phyloP scores from a whole-genome alignment of 2,113 vertebrate species.

The Anguilla rostrata region DNA sequence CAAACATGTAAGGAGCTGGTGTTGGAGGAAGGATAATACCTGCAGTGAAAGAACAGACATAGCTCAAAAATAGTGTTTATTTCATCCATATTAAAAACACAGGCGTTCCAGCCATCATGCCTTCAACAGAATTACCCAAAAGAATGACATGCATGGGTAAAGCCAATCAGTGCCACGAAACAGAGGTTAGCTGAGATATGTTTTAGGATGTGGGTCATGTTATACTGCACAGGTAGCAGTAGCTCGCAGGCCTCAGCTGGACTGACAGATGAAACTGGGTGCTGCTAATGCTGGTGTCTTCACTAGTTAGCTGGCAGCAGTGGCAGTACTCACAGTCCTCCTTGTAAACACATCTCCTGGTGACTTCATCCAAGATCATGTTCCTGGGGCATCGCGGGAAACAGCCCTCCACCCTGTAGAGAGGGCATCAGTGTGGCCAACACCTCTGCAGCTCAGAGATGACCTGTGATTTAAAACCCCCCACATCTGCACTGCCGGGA shows the following conservation, averaged over 20 bases:
- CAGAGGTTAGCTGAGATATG: no score
- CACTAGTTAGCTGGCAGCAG: neutral
- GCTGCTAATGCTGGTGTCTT: neutral
- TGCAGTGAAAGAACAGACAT: conserved; percentile 59
- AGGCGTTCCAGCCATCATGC: neutral
- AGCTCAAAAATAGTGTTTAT: conserved; percentile 7
- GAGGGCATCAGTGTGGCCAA: neutral
- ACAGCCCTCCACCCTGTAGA: conserved; percentile 90
- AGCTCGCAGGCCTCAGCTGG: no score
- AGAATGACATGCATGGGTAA: no score
- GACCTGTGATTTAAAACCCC: no score
- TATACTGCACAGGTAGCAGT: no score
- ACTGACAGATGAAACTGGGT: no score
- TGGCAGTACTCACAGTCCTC: conserved; percentile 86
- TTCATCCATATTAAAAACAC: neutral
- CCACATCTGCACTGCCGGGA: neutral
- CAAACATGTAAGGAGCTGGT: conserved; percentile 69
- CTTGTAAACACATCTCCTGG: conserved; percentile 90
- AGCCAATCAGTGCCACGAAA: no score
- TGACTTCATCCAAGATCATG: conserved; percentile 95
- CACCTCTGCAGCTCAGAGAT: neutral
- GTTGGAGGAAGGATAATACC: conserved; percentile 73
- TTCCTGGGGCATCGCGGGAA: conserved; percentile 89
- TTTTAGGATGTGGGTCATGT: no score
- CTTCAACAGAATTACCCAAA: no score